Conservation (phyloP, 2,888 invertebrate species). For the Plagodis pulveraria region DNA sequence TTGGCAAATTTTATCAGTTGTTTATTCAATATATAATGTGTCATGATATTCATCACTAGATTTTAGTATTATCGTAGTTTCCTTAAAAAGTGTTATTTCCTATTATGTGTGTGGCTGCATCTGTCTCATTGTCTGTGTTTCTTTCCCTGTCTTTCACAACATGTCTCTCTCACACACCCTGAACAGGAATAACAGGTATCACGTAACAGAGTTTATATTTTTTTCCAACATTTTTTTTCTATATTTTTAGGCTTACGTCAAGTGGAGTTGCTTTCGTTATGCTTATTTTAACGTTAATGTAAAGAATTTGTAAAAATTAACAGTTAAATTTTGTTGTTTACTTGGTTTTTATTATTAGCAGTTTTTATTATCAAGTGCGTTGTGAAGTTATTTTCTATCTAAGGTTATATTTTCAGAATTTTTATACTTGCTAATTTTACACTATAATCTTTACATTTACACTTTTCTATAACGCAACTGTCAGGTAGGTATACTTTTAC, state of each 20-base stretch:
- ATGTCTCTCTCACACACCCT: conserved; percentile 81
- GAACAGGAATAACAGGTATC: conserved; percentile 84
- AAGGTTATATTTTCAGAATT: conserved; percentile 19
- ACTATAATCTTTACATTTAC: conserved; percentile 22
- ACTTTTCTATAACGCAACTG: conserved; percentile 4
- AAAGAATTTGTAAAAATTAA: conserved; percentile 20
- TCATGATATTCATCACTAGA: conserved; percentile 28
- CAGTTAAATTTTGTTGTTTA: conserved; percentile 7
- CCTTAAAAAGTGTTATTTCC: conserved; percentile 41
- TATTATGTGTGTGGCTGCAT: conserved; percentile 75
- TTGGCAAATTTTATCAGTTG: not conserved
- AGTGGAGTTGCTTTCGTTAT: conserved; percentile 71
- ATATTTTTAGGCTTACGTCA: conserved; percentile 70
- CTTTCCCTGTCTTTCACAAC: conserved; percentile 81
- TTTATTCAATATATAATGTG: not conserved
- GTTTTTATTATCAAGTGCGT: not conserved
- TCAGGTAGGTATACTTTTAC: conserved; percentile 1
- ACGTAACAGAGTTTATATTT: conserved; percentile 56
- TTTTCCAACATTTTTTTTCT: conserved; percentile 58
- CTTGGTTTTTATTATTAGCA: conserved; percentile 8
- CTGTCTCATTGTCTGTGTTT: conserved; percentile 83
- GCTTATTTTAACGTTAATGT: conserved; percentile 37
- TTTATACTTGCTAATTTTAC: conserved; percentile 14
- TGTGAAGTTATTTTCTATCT: conserved; percentile 20
- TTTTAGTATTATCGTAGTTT: conserved; percentile 28